phyloP scores from a whole-genome alignment of 1,140 invertebrate genomes.

The Lordiphosa clarofinis region DNA sequence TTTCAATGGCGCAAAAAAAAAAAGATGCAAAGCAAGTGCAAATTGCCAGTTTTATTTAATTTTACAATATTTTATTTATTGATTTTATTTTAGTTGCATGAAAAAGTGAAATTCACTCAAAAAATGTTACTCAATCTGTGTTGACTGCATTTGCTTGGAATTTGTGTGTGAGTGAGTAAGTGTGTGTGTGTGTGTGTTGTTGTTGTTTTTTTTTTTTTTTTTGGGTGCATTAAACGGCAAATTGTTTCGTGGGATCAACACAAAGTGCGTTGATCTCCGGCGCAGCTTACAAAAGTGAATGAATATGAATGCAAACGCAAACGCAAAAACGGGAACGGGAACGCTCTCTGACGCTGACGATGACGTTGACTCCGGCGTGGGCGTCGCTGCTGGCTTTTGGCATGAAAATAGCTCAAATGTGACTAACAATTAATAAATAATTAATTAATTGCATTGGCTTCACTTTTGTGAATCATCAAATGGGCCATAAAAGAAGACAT shows the following conservation, averaged over 20 bases:
- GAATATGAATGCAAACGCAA: constrained; percentile 51
- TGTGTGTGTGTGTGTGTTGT: constrained; percentile 21
- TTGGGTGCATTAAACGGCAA: constrained; percentile 75
- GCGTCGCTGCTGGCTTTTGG: constrained; percentile 27
- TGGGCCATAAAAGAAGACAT: background rate
- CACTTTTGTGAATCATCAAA: constrained; percentile 15
- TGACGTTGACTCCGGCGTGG: constrained; percentile 21
- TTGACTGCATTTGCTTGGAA: constrained; percentile 26
- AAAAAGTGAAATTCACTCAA: constrained; percentile 41
- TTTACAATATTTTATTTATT: constrained; percentile 1
- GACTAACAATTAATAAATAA: constrained; percentile 66
- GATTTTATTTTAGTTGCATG: background rate
- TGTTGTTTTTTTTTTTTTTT: constrained; percentile 47
- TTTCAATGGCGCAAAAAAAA: constrained; percentile 39
- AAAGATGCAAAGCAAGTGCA: no score
- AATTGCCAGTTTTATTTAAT: constrained; percentile 21
- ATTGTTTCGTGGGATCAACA: constrained; percentile 76
- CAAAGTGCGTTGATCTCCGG: constrained; percentile 73
- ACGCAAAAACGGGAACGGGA: constrained; percentile 30
- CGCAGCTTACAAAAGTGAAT: constrained; percentile 61
- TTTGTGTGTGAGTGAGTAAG: constrained; percentile 24
- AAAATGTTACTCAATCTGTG: constrained; percentile 12
- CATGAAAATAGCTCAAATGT: constrained; percentile 61
- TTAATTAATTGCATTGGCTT: constrained; percentile 38
- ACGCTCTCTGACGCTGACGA: constrained; percentile 10